Base-by-base conservation (phyloP, 2,113 vertebrate species). In the Ranitomeya variabilis region DNA sequence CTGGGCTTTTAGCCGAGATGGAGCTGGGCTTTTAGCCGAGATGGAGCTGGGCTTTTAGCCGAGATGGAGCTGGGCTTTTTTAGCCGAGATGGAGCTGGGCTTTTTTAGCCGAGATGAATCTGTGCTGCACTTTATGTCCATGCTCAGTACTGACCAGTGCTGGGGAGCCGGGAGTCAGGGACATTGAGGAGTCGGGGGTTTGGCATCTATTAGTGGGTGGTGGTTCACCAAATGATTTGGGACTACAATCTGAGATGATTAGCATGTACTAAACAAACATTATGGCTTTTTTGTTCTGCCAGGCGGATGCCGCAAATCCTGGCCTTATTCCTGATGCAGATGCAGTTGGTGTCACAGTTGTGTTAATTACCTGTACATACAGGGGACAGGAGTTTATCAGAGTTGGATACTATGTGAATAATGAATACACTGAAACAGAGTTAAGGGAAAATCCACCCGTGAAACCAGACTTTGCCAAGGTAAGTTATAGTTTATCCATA, bases 381-480 rank as follows among this genome's bases (percentile, higher is more conserved):
- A 91, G 96, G 91, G 95, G 94, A 91, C 95, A 96, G 93, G 96
- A 96, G 91, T 96, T 96, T 92, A 96, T 96, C 91, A 94, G 95
- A 95, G 95, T 96, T 0, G 95, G 95, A 87, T 96, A 96, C 91
- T 96, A 96, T 87, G 95, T 96, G 92, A 96, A 96, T 95, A 96
- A 96, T 91, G 95, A 96, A 94, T 96, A 96, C 69, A 96, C 95
- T 0, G 95, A 96, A 92, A 96, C 94, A 92, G 96, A 96, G 91
- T 91, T 96, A 92, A 93, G 95, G 90, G 95, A 96, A 94, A 96
- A 96, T 81, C 96, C 95, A 60, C 95, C 95, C 89, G 95, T 96
- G 91, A 96, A 96, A 87, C 96, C 95, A 93, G 95, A 96, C 88
- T 96, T 96, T 93, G 95, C 95, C 91, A 96, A 96, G 95, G 95